Percentiles rank a stretch among this genome's conserved stretches.
These are phyloP conservation scores for Xanthia togata DNA, from an alignment of 2,888 invertebrate genomes.

Conservation along the genomic window DNA sequence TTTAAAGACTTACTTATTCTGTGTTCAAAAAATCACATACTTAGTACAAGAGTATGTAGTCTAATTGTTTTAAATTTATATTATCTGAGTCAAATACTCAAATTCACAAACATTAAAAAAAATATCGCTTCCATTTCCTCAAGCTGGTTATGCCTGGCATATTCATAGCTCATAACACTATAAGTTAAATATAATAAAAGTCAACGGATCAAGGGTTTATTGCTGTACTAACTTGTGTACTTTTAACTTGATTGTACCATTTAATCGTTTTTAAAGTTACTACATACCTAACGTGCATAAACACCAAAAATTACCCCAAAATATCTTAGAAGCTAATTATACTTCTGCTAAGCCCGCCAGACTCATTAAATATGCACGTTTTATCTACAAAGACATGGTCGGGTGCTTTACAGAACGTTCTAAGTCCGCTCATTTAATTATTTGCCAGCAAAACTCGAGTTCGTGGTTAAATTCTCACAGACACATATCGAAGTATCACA, in stretches of 20 bases:
- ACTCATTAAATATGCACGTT: constrained; percentile 14
- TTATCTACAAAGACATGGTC: constrained; percentile 25
- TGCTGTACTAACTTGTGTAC: too few species aligned
- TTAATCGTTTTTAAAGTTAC: background rate
- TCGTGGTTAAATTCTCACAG: constrained; percentile 51
- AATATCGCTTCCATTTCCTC: background rate
- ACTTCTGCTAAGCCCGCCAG: constrained; percentile 3
- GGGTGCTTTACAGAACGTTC: constrained; percentile 14
- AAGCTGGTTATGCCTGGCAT: background rate
- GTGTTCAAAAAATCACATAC: too few species aligned
- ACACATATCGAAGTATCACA: constrained; percentile 64
- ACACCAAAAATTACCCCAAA: background rate
- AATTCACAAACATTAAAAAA: background rate
- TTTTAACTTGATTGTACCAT: background rate
- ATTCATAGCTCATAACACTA: background rate
- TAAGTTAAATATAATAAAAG: background rate
- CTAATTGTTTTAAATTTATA: background rate
- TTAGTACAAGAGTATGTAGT: background rate
- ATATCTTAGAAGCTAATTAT: constrained; percentile 15
- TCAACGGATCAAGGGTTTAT: background rate
- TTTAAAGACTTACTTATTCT: too few species aligned
- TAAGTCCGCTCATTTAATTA: constrained; percentile 37
- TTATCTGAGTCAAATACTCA: background rate
- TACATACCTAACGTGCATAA: background rate
- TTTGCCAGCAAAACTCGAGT: constrained; percentile 39